phyloP scores from a whole-genome alignment of 2,113 vertebrate species.

The Pipa parva region DNA sequence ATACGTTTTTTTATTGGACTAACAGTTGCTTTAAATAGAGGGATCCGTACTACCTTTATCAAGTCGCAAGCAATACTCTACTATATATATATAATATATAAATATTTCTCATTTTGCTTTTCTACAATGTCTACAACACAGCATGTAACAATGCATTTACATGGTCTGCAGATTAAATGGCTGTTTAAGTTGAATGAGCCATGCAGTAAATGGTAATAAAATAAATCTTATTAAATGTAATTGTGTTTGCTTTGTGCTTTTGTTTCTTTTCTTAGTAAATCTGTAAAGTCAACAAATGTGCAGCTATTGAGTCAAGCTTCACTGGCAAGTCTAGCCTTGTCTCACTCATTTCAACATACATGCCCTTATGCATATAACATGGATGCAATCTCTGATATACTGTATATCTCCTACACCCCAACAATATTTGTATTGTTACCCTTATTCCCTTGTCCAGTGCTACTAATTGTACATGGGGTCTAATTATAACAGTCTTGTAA shows the following conservation, averaged over 20 bases:
- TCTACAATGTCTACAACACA: background rate
- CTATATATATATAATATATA: too few species aligned
- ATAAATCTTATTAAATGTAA: background rate
- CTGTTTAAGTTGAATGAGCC: background rate
- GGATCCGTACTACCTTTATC: too few species aligned
- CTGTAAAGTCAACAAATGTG: conserved; percentile 15
- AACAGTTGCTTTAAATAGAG: too few species aligned
- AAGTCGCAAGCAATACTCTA: too few species aligned
- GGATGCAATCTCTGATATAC: too few species aligned
- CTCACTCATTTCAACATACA: background rate
- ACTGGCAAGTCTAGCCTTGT: conserved; percentile 16
- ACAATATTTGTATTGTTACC: too few species aligned
- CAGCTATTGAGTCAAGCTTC: background rate
- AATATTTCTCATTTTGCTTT: background rate
- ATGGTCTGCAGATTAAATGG: background rate
- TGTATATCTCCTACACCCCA: too few species aligned
- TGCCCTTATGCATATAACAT: too few species aligned
- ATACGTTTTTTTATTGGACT: too few species aligned
- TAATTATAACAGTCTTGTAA: too few species aligned
- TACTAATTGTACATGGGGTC: too few species aligned
- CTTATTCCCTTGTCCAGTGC: too few species aligned
- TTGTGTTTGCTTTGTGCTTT: background rate
- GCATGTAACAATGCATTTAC: background rate
- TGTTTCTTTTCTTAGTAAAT: background rate
- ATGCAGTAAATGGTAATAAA: background rate